Base-by-base conservation (phyloP, 2,113 vertebrate genomes). In the Gambusia holbrooki region DNA sequence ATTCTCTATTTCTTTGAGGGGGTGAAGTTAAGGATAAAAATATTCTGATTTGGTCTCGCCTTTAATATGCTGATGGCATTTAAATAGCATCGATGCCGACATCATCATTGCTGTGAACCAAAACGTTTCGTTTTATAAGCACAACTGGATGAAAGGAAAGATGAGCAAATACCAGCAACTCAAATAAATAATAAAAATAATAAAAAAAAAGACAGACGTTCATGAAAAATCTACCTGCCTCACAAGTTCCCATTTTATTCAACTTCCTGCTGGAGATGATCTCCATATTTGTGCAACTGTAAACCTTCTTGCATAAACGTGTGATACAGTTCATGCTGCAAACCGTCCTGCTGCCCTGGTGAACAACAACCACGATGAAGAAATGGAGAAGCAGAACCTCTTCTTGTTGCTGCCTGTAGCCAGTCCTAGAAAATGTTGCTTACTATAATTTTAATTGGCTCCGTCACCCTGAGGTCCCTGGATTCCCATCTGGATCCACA, bases 401-500 rank as follows among this genome's bases (percentile, higher is more conserved):
- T 17, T 63, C 33, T 13, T 17, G 29, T 30, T 15, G 27, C 27
- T 6, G 29, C 61, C 32, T n/a, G 25, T 10, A 12, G 2, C 5
- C 45, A 19, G 45, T 48, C 5, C 45, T 6, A 48, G 45, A 48
- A 19, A 19, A 48, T 48, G 1, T n/a, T 58, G 22, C 51, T 58
- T 27, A 15, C 30, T 72, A 58, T 80, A 71, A 35, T 78, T 81
- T 71, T 58, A 75, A 60, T 71, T 68, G 33, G 79, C 73, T 77
- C 60, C 5, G n/a, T 62, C 25, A 45, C 64, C 66, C 66, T 4
- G 17, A 2, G 74, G 77, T 83, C 66, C 83, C 74, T 83, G 77
- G 27, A 78, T 80, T 76, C 66, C 76, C 87, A 90, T 88, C 86
- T 92, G 88, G 83, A 81, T 10, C 30, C 65, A 74, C 88, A 90